Conservation (phyloP, 2,113 vertebrate genomes). For the Podarcis muralis region DNA sequence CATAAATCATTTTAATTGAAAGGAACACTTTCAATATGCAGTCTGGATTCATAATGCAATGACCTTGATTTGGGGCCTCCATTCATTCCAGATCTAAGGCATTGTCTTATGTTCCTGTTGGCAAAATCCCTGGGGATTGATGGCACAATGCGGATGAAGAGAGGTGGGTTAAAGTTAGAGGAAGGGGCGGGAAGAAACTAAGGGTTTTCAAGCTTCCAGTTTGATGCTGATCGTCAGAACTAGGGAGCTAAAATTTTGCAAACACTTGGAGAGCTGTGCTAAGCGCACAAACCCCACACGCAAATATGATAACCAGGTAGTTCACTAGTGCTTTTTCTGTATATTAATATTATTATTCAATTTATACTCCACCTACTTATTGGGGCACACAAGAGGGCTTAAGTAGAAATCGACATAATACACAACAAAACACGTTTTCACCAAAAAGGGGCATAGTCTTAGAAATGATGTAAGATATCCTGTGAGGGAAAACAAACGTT, state of each 20-base stretch:
- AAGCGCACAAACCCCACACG: not conserved
- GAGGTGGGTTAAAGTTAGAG: conserved; percentile 39
- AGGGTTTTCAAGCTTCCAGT: conserved; percentile 18
- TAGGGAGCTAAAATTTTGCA: conserved; percentile 34
- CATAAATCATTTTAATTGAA: conserved; percentile 48
- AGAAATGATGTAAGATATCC: conserved; percentile 11
- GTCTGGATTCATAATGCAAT: conserved; percentile 10
- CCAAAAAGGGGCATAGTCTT: not conserved
- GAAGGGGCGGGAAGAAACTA: not conserved
- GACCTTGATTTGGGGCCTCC: conserved; percentile 39
- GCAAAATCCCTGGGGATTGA: conserved; percentile 43
- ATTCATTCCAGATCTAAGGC: conserved; percentile 6
- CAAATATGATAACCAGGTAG: not conserved
- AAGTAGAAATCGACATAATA: not conserved
- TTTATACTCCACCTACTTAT: not conserved
- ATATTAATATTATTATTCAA: not conserved
- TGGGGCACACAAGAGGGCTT: not conserved
- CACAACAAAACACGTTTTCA: not conserved
- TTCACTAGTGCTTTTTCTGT: not conserved
- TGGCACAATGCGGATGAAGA: conserved; percentile 53
- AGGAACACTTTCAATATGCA: conserved; percentile 24
- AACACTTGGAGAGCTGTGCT: not conserved
- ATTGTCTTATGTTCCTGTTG: conserved; percentile 46
- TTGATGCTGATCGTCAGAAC: conserved; percentile 30
- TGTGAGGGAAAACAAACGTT: not conserved